Conservation (phyloP, 2,797 vertebrate genomes). For the Neosalanx taihuensis region DNA sequence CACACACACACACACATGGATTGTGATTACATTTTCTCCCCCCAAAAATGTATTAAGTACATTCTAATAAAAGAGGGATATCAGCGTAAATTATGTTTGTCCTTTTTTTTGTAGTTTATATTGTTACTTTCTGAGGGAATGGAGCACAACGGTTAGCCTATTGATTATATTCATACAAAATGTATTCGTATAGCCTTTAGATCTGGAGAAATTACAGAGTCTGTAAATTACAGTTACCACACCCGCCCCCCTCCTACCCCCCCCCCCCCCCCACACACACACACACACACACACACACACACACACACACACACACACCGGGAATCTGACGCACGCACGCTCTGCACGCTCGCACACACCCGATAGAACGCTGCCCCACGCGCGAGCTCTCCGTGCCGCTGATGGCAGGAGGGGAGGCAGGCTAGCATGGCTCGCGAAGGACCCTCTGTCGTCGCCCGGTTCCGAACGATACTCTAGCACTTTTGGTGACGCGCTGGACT, state of each 20-base stretch:
- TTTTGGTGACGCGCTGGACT: background rate
- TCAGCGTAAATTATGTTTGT: background rate
- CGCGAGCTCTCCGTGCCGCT: background rate
- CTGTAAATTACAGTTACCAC: too few species aligned
- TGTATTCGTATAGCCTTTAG: too few species aligned
- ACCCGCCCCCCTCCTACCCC: too few species aligned
- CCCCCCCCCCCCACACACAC: too few species aligned
- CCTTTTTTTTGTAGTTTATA: background rate
- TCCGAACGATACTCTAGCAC: background rate
- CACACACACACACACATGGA: too few species aligned
- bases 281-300: too few species aligned
- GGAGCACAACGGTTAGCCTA: too few species aligned
- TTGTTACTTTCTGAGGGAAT: too few species aligned
- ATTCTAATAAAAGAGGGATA: background rate
- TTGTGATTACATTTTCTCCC: background rate
- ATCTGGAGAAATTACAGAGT: too few species aligned
- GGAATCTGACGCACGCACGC: background rate
- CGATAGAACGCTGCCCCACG: background rate
- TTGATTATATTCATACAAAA: too few species aligned
- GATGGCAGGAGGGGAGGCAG: background rate
- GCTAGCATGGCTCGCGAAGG: background rate
- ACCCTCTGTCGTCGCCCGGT: background rate
- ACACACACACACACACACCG: too few species aligned
- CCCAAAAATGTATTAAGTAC: background rate
- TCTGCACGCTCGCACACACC: background rate